Base-by-base conservation (phyloP, 2,888 invertebrate genomes). In the Tetrapedia diversipes region DNA sequence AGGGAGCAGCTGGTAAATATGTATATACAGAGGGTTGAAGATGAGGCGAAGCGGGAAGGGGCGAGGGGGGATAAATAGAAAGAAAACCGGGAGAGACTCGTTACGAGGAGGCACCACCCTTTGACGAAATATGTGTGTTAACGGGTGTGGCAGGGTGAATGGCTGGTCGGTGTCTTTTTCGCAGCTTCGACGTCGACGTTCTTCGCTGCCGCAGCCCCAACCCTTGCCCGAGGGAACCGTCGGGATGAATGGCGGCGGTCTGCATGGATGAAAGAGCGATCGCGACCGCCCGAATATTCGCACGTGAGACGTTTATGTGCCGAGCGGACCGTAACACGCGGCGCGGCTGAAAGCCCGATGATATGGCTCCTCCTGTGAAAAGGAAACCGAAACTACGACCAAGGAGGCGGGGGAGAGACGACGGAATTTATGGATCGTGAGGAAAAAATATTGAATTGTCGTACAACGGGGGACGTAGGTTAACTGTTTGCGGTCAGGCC, bases 161-260 rank as follows among this genome's bases (percentile, higher is more conserved):
- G 71, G 61, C 53, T 51, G 47, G 60, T 49, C 68, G 75, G 68
- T 78, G 77, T 69, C 69, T 77, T 81, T 86, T 83, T 81, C 81
- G 63, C 72, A 57, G 82, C 73, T 67, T 59, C 79, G 60, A 64
- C 71, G 66, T 77, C 69, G 61, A 56, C 64, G 68, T 60, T 73
- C 63, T 37, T 65, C 77, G 56, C 63, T 66, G 66, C 41, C 54
- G 37, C 37, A 68, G 65, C 51, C n/a, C n/a, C 56, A 47, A n/a
- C 47, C 56, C n/a, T n/a, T 56, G 67, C 63, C 69, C 66, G 61
- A 61, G 80, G 68, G 73, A 75, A 67, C 51, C 71, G 29, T 16
- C 75, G 47, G 39, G 65, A 72, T 81, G 81, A 86, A 83, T 79
- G 80, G 54, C n/a, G n/a, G 67, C 59, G 77, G 71, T 73, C 65